These are phyloP conservation scores for Platyrinchus mystaceus DNA, from an alignment of 2,797 vertebrate species.

Conservation along the genomic window DNA sequence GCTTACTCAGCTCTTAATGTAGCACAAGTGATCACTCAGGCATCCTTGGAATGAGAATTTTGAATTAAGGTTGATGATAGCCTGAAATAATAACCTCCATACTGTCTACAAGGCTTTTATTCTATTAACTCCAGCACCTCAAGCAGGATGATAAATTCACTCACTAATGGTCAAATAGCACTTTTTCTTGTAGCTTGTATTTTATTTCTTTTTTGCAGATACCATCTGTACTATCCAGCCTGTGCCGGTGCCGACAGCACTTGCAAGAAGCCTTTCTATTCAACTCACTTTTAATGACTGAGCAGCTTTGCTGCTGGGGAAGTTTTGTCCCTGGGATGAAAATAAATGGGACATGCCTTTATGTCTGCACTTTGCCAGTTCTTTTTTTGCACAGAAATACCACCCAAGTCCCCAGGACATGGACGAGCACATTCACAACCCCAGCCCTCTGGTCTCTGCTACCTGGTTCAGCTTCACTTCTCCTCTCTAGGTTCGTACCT, in stretches of 20 bases:
- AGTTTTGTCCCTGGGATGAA: not conserved
- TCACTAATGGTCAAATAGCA: constrained; percentile 2
- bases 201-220: not conserved
- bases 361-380: not conserved
- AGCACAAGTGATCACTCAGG: constrained; percentile 14
- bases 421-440: not conserved
- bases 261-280: not conserved
- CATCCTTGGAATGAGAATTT: constrained; percentile 45
- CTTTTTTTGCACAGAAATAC: not conserved
- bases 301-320: constrained; percentile 6
- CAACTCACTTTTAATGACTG: not conserved
- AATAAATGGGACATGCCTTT: constrained; percentile 13
- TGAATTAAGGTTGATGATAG: constrained; percentile 52
- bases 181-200: constrained; percentile 3
- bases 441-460: not conserved
- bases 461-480: not conserved
- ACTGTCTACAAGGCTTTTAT: constrained; percentile 25
- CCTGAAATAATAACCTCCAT: constrained; percentile 18
- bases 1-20: constrained; percentile 29
- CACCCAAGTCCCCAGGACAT: not conserved
- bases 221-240: not conserved
- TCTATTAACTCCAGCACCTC: constrained; percentile 13
- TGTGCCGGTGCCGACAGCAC: not conserved
- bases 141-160: constrained; percentile 35
- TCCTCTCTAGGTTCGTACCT: not conserved